These are phyloP conservation scores for Apamea sordens DNA, from an alignment of 2,888 invertebrate species.

Conservation along the genomic window DNA sequence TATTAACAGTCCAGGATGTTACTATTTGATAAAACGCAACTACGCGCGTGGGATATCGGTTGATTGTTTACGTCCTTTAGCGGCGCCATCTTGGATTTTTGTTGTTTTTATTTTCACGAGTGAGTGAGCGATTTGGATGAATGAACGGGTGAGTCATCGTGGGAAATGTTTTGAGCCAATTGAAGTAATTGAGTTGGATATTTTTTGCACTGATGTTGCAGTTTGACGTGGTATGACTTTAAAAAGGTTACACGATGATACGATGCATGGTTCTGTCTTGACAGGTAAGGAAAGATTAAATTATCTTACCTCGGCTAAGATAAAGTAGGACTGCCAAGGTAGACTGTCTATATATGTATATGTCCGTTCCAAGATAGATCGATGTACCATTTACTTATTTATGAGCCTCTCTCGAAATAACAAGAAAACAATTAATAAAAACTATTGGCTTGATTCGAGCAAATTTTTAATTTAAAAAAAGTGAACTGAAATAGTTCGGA, in stretches of 20 bases:
- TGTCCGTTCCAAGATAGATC: constrained; percentile 10
- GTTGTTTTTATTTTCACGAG: constrained; percentile 74
- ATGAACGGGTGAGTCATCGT: constrained; percentile 65
- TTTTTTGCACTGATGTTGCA: constrained; percentile 54
- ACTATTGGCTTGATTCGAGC: constrained; percentile 24
- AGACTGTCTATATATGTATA: no score
- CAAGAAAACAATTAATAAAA: constrained; percentile 45
- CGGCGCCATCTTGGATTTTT: constrained; percentile 72
- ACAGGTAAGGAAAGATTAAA: background rate
- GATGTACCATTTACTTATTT: constrained; percentile 34
- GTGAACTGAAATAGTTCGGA: background rate
- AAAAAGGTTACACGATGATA: background rate
- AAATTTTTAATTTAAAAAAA: constrained; percentile 37
- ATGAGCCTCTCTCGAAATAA: constrained; percentile 12
- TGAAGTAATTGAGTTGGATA: constrained; percentile 55
- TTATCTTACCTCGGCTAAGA: background rate
- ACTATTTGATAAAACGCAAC: constrained; percentile 76
- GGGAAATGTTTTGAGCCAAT: constrained; percentile 57
- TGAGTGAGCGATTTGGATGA: constrained; percentile 71
- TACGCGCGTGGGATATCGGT: constrained; percentile 77
- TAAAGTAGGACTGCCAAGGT: background rate
- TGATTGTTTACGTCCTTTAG: constrained; percentile 80
- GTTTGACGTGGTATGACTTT: constrained; percentile 21
- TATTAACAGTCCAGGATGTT: constrained; percentile 75
- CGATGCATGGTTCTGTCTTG: no score